phyloP scores from a whole-genome alignment of 2,888 invertebrate genomes.

The Dione vanillae region DNA sequence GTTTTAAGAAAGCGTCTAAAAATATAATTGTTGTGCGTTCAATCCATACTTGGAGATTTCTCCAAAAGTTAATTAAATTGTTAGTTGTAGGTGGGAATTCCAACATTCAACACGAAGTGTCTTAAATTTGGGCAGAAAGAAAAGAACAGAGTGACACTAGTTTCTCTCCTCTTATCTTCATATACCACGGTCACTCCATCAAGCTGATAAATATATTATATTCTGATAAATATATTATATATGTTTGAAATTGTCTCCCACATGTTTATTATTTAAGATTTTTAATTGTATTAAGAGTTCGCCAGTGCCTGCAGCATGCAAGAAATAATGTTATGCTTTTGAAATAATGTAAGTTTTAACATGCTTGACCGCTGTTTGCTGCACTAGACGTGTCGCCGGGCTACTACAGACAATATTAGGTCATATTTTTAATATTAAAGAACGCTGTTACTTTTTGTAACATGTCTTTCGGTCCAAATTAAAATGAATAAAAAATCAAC shows the following conservation, averaged over 20 bases:
- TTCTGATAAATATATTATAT: not conserved
- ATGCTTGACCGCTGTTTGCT: constrained; percentile 8
- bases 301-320: not conserved
- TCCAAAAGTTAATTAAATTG: too few species aligned
- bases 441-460: not conserved
- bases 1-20: not conserved
- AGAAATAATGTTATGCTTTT: constrained; percentile 22
- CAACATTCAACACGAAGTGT: too few species aligned
- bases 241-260: not conserved
- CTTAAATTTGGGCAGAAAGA: too few species aligned
- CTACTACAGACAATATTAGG: not conserved
- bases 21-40: not conserved
- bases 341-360: constrained; percentile 30
- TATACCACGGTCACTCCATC: too few species aligned
- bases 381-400: constrained; percentile 10
- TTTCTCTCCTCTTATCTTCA: too few species aligned
- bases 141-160: too few species aligned
- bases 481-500: too few species aligned
- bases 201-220: too few species aligned
- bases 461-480: too few species aligned
- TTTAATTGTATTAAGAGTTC: not conserved
- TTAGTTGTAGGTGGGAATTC: too few species aligned
- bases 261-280: too few species aligned
- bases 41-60: not conserved
- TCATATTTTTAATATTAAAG: not conserved